These are phyloP conservation scores for Catharus minimus DNA, from an alignment of 2,113 vertebrate species.

Conservation along the genomic window DNA sequence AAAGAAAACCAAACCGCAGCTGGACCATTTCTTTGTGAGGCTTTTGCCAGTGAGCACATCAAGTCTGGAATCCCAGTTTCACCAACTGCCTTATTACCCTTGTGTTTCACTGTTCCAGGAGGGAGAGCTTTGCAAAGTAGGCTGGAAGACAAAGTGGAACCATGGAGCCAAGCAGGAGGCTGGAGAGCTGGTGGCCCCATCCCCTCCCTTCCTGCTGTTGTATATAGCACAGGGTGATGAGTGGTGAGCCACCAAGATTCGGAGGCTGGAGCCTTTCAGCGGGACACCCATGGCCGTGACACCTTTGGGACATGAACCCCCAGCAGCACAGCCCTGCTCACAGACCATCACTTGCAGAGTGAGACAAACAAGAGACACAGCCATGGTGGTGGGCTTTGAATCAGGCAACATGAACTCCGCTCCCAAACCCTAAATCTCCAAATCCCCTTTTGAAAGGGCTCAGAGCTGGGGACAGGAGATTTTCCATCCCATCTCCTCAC, in stretches of 20 bases:
- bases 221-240: neutral
- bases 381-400: fast-evolving
- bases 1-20: neutral
- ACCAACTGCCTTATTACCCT: neutral
- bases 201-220: neutral
- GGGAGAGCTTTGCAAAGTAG: neutral
- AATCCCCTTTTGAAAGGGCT: neutral
- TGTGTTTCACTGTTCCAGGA: neutral
- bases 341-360: neutral
- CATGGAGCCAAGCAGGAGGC: neutral
- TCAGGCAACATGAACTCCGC: fast-evolving
- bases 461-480: neutral
- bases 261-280: fast-evolving
- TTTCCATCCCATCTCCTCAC: fast-evolving
- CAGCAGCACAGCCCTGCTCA: neutral
- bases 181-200: neutral
- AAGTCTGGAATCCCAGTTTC: fast-evolving
- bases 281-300: fast-evolving
- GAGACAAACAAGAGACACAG: neutral
- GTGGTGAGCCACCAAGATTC: neutral
- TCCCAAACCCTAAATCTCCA: neutral
- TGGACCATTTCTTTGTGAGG: neutral
- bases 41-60: neutral
- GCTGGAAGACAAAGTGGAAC: neutral
- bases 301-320: neutral